phyloP scores from a whole-genome alignment of 2,888 invertebrate species.

The Pharmacophagus antenor region DNA sequence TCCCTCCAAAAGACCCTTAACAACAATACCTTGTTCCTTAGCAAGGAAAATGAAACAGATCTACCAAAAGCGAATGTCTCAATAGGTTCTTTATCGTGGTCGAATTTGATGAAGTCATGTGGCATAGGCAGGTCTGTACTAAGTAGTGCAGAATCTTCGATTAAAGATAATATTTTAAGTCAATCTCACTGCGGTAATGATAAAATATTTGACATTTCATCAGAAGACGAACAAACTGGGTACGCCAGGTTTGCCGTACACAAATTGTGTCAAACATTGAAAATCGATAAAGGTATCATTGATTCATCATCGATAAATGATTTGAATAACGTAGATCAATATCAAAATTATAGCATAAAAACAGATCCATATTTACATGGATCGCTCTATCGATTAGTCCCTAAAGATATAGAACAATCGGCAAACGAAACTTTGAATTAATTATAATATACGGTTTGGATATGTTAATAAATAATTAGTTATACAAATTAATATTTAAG shows the following conservation, averaged over 20 bases:
- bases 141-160: slow-evolving; percentile 44
- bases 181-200: slow-evolving; percentile 46
- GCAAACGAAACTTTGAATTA: slow-evolving; percentile 50
- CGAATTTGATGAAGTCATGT: slow-evolving; percentile 58
- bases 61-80: slow-evolving; percentile 35
- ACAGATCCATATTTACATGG: slow-evolving; percentile 44
- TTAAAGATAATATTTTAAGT: slow-evolving; percentile 53
- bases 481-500: slow-evolving; percentile 10
- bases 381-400: slow-evolving; percentile 59
- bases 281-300: slow-evolving; percentile 48
- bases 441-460: slow-evolving; percentile 13
- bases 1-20: slow-evolving; percentile 5
- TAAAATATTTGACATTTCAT: slow-evolving; percentile 46
- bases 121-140: slow-evolving; percentile 47
- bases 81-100: slow-evolving; percentile 54
- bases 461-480: background rate
- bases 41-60: slow-evolving; percentile 33
- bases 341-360: slow-evolving; percentile 36
- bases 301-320: slow-evolving; percentile 70
- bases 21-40: background rate
- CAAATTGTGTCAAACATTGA: slow-evolving; percentile 61
- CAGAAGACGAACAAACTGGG: slow-evolving; percentile 45
- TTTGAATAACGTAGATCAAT: slow-evolving; percentile 41
- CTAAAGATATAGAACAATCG: slow-evolving; percentile 51
- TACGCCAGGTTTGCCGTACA: slow-evolving; percentile 65